phyloP scores from a whole-genome alignment of 2,797 vertebrate species.

The Bovichtus variegatus region DNA sequence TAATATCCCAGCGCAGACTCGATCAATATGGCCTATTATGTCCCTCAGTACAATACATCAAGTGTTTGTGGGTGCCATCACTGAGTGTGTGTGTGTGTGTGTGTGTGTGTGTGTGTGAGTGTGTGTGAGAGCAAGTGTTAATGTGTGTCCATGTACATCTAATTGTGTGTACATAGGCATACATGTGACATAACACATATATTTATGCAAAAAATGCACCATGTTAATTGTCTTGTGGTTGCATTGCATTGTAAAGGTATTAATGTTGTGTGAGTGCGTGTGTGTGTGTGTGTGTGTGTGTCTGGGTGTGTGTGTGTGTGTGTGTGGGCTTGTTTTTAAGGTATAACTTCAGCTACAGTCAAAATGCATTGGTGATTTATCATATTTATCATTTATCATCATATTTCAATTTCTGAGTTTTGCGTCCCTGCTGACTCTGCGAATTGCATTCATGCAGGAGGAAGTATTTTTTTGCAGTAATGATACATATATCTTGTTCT shows the following conservation, averaged over 20 bases:
- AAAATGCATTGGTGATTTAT: too few relatives aligned
- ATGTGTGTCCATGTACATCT: background rate
- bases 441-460: too few relatives aligned
- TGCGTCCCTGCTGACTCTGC: too few relatives aligned
- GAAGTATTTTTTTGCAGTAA: too few relatives aligned
- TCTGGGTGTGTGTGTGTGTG: too few relatives aligned
- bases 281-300: too few relatives aligned
- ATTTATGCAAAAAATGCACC: background rate
- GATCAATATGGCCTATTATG: conserved; percentile 61
- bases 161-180: background rate
- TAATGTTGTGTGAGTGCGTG: background rate
- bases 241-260: background rate
- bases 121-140: background rate
- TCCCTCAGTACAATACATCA: conserved; percentile 45
- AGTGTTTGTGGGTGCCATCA: conserved; percentile 30
- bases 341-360: too few relatives aligned
- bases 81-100: conserved; percentile 11
- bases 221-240: background rate
- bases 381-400: too few relatives aligned
- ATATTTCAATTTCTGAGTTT: too few relatives aligned
- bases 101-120: background rate
- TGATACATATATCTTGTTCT: too few relatives aligned
- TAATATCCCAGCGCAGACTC: conserved; percentile 46
- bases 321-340: too few relatives aligned
- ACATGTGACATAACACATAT: background rate